A percentile compares a stretch with the other conserved stretches of the same genome.
Evolutionary conservation across 1,140 invertebrate genomes (phyloP).

Genomic region (Monochamus saltuarius): DNA sequence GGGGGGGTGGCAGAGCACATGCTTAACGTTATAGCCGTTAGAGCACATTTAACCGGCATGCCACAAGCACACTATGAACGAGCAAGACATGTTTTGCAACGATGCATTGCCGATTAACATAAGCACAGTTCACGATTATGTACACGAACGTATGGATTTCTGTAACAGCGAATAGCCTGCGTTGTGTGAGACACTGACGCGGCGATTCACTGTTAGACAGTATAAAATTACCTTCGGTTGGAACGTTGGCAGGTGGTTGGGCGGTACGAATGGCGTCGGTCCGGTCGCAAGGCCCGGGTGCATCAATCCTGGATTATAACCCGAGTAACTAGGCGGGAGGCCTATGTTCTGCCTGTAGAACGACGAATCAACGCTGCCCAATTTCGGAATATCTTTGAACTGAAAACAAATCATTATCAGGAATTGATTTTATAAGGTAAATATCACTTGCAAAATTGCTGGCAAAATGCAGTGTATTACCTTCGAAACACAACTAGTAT

Average conservation of each 20-base stretch:
- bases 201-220: background rate
- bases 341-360: slow-evolving; percentile 75
- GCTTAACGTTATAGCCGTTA: slow-evolving; percentile 1
- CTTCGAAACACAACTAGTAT: background rate
- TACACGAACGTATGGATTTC: too few relatives aligned
- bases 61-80: slow-evolving; percentile 12
- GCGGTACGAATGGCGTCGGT: slow-evolving; percentile 76
- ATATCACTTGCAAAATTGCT: slow-evolving; percentile 36
- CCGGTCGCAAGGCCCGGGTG: slow-evolving; percentile 70
- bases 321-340: slow-evolving; percentile 70
- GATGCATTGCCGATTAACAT: background rate
- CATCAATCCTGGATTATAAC: slow-evolving; percentile 77
- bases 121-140: too few relatives aligned
- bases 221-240: slow-evolving; percentile 78
- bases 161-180: too few relatives aligned
- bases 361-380: slow-evolving; percentile 74
- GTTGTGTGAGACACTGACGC: too few relatives aligned
- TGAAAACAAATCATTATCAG: slow-evolving; percentile 50
- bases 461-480: slow-evolving; percentile 24
- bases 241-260: slow-evolving; percentile 76
- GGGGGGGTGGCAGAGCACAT: slow-evolving; percentile 24
- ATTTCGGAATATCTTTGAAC: slow-evolving; percentile 88
- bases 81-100: background rate
- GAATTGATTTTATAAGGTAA: slow-evolving; percentile 2
- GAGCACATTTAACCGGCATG: slow-evolving; percentile 6